Evolutionary conservation across 1,140 invertebrate genomes (phyloP).

Genomic region (Monomorium pharaonis): DNA sequence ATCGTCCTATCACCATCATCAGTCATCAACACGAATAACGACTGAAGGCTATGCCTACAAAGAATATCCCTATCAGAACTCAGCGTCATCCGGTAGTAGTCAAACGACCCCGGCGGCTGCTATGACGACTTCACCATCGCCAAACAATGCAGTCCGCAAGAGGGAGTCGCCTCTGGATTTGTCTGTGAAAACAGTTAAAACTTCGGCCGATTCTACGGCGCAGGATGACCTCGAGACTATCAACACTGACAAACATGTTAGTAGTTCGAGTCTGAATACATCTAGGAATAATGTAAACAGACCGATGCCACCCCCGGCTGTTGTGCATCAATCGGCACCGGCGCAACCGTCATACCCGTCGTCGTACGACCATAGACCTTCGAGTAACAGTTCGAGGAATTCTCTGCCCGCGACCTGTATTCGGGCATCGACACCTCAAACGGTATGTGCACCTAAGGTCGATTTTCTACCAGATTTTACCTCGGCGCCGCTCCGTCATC

Average conservation of each 20-base stretch:
- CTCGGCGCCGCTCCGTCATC: constrained; percentile 78
- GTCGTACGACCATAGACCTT: constrained; percentile 69
- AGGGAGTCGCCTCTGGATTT: constrained; percentile 92
- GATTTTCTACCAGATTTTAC: constrained; percentile 90
- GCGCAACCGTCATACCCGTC: constrained; percentile 51
- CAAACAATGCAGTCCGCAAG: constrained; percentile 83
- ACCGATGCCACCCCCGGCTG: constrained; percentile 76
- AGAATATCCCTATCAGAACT: constrained; percentile 73
- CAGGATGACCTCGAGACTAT: constrained; percentile 88
- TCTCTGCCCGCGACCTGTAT: constrained; percentile 55
- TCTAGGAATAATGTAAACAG: constrained; percentile 75
- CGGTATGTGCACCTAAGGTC: constrained; percentile 88
- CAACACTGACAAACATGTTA: constrained; percentile 72
- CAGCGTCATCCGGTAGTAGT: constrained; percentile 45
- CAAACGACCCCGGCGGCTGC: constrained; percentile 49
- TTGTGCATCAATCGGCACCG: constrained; percentile 60
- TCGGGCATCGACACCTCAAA: constrained; percentile 78
- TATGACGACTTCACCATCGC: constrained; percentile 50
- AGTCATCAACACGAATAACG: constrained; percentile 41
- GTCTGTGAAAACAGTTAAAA: constrained; percentile 94
- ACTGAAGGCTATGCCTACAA: constrained; percentile 74
- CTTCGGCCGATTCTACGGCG: constrained; percentile 93
- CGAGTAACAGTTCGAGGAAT: constrained; percentile 63
- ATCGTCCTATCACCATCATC: constrained; percentile 55
- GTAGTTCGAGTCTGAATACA: constrained; percentile 62